Percentiles rank a stretch among this genome's conserved stretches.
phyloP scores from a whole-genome alignment of 2,888 invertebrate genomes.

The Eupithecia dodoneata region DNA sequence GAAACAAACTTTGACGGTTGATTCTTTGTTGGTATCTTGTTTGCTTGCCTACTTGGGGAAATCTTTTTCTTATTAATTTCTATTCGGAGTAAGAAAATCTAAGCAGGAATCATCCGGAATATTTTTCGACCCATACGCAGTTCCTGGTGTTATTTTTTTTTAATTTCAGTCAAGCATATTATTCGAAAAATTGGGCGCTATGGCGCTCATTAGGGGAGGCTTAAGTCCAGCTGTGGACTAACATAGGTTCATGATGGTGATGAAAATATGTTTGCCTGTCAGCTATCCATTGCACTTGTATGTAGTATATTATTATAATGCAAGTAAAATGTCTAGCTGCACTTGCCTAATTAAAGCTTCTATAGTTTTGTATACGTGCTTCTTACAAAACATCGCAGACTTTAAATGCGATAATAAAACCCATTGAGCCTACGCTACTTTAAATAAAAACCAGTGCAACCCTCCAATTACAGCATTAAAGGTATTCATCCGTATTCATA shows the following conservation, averaged over 20 bases:
- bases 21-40: not conserved
- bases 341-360: not conserved
- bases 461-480: slow-evolving; percentile 19
- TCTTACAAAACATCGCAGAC: not conserved
- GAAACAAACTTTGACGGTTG: slow-evolving; percentile 2
- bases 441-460: slow-evolving; percentile 15
- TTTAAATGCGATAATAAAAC: slow-evolving; percentile 1
- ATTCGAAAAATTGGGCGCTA: no score
- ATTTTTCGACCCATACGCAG: not conserved
- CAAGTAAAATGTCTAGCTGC: not conserved
- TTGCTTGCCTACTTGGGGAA: not conserved
- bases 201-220: no score
- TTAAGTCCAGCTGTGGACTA: no score
- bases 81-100: not conserved
- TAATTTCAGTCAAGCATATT: no score
- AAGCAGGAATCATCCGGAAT: not conserved
- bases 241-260: no score
- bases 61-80: not conserved
- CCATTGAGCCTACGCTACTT: not conserved
- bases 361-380: not conserved
- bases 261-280: no score
- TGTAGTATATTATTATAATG: not conserved
- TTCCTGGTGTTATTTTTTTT: not conserved
- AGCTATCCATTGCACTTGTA: no score
- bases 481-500: slow-evolving; percentile 31